These are phyloP conservation scores for Stramonita haemastoma DNA, from an alignment of 2,888 invertebrate species.

Conservation along the genomic window DNA sequence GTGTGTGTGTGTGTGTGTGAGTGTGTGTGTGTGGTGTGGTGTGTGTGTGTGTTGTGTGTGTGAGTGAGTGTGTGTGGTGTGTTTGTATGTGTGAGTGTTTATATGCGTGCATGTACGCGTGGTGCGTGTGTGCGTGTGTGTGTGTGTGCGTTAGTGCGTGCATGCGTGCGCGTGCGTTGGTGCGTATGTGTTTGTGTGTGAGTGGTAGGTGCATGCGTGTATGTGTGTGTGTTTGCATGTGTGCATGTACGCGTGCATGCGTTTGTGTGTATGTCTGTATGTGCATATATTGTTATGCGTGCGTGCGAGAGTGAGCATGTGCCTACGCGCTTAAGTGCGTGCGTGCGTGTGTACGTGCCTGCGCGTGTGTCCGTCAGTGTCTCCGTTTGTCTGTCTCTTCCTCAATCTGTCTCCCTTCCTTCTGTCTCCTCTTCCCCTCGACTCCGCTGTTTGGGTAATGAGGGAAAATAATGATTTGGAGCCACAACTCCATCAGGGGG, in stretches of 20 bases:
- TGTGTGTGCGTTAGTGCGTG: not conserved
- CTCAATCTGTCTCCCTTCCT: not conserved
- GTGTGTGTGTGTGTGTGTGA: slow-evolving; percentile 3
- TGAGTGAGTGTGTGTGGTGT: not conserved
- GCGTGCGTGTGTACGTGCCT: slow-evolving; percentile 8
- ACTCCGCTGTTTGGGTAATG: not conserved
- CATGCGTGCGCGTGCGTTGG: not conserved
- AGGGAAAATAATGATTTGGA: too few species aligned
- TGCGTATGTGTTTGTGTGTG: slow-evolving; percentile 7
- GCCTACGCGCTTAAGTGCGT: not conserved
- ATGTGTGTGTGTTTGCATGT: slow-evolving; percentile 24
- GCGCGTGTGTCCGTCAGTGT: not conserved
- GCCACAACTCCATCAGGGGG: not conserved
- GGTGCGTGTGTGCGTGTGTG: not conserved
- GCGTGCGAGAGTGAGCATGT: not conserved
- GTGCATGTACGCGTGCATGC: not conserved
- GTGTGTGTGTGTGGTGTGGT: not conserved
- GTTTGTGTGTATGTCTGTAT: too few species aligned
- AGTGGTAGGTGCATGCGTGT: not conserved
- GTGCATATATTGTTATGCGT: not conserved
- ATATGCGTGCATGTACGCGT: not conserved
- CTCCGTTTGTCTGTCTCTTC: not conserved
- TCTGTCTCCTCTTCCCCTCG: not conserved
- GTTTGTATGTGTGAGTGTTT: not conserved
- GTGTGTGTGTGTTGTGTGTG: not conserved